Evolutionary conservation across 2,888 invertebrate genomes (phyloP), one percentile per base, ranked within the genome.

Genomic region (Parochlus steinenii): DNA sequence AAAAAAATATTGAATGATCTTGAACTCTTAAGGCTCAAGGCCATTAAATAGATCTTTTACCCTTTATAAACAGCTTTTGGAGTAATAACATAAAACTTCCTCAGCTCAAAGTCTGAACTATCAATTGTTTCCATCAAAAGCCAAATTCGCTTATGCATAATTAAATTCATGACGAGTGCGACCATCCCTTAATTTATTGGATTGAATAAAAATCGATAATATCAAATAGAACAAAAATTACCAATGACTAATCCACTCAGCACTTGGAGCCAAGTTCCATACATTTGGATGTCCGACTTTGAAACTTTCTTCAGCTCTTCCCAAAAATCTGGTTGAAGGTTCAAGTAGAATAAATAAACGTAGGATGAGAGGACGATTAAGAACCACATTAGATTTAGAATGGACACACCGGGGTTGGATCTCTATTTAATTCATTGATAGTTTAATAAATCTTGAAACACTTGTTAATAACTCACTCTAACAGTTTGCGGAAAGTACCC

Each of bases 271-370:
- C 5, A 29, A 11, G 17, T n/a, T 18, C 34, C 34, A 28, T 28
- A 34, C 3, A 22, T 28, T 28, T 34, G 34, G 23, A 28, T 28
- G 5, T 20, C 27, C 5, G 28, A 34, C 4, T 23, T 12, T 11
- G 28, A 10, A 20, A 34, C 16, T 16, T 16, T 11, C 3, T n/a
- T 10, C 6, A 30, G 19, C 5, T 4, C 4, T 4, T 16, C 10
- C 34, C 34, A 34, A 28, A 34, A 34, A 6, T 34, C 22, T 22
- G 16, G 14, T 17, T 34, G 22, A 7, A 28, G 15, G 16, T 34
- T 34, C 4, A 22, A 14, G 14, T 34, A 34, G 11, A 34, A 20
- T 10, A 19, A 17, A 18, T 34, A 34, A 22, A 19, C 16, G 14
- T 34, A 28, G 15, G 28, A 6, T 5, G 34, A 19, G 20, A 34